phyloP scores from a whole-genome alignment of 2,113 vertebrate species.

The Melospiza georgiana region DNA sequence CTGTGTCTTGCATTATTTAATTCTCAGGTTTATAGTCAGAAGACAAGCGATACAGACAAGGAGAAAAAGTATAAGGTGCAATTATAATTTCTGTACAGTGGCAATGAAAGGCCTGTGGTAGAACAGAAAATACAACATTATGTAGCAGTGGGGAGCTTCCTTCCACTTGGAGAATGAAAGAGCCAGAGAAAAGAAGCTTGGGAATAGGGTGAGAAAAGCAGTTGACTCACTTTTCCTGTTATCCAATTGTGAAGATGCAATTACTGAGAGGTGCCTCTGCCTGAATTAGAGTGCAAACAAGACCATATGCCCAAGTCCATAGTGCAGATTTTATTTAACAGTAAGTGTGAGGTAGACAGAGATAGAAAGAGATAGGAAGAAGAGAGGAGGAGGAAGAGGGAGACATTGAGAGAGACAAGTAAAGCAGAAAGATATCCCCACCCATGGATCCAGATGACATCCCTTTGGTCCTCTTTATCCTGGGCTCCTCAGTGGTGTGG shows the following conservation, averaged over 20 bases:
- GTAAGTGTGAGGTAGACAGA: background rate
- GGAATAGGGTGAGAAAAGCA: background rate
- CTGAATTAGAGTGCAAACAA: background rate
- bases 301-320: accelerated
- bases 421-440: background rate
- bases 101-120: background rate
- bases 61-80: background rate
- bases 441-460: accelerated
- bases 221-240: background rate
- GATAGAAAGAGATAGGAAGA: background rate
- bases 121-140: background rate
- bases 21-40: background rate
- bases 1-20: background rate
- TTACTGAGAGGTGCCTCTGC: background rate
- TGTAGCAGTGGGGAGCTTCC: background rate
- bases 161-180: background rate
- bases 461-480: background rate
- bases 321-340: background rate
- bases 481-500: background rate
- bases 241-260: background rate
- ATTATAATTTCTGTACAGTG: background rate
- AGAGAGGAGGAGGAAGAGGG: background rate
- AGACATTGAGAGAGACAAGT: background rate
- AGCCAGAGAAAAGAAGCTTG: background rate
- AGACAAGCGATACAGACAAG: background rate